phyloP scores from a whole-genome alignment of 2,797 vertebrate genomes.

The Falco naumanni region DNA sequence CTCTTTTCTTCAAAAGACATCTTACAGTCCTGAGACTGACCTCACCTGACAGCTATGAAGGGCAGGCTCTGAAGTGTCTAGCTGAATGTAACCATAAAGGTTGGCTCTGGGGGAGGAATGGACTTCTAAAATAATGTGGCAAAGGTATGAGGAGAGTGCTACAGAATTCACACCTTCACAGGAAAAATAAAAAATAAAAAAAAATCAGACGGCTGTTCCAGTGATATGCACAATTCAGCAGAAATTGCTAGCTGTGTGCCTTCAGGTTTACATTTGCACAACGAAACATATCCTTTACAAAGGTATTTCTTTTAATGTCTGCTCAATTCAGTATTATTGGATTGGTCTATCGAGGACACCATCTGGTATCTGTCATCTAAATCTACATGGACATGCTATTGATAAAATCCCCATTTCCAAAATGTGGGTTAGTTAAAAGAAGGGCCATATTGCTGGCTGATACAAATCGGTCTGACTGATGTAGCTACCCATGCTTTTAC shows the following conservation, averaged over 20 bases:
- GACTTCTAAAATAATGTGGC: background rate
- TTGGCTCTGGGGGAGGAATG: background rate
- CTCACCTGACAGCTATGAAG: background rate
- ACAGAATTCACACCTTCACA: slow-evolving; percentile 4
- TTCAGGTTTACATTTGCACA: slow-evolving; percentile 33
- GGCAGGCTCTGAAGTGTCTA: background rate
- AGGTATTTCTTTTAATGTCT: slow-evolving; percentile 45
- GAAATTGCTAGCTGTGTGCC: slow-evolving; percentile 22
- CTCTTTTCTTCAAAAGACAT: background rate
- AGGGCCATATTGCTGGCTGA: slow-evolving; percentile 28
- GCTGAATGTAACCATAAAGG: background rate
- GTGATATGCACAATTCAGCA: slow-evolving; percentile 18
- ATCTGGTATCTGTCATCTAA: slow-evolving; percentile 52
- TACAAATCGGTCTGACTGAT: slow-evolving; percentile 32
- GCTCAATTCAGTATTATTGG: slow-evolving; percentile 52
- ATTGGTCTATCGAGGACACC: slow-evolving; percentile 49
- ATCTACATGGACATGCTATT: slow-evolving; percentile 29
- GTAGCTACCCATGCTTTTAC: slow-evolving; percentile 48
- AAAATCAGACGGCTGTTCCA: background rate
- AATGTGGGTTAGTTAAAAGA: slow-evolving; percentile 13
- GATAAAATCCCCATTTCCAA: slow-evolving; percentile 45
- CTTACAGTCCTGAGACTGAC: background rate
- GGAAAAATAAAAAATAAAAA: background rate
- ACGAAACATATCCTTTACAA: slow-evolving; percentile 28
- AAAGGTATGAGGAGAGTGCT: background rate